A percentile compares a stretch with the other conserved stretches of the same genome.
Conservation (phyloP, 2,113 vertebrate species). For the Pelodiscus sinensis region DNA sequence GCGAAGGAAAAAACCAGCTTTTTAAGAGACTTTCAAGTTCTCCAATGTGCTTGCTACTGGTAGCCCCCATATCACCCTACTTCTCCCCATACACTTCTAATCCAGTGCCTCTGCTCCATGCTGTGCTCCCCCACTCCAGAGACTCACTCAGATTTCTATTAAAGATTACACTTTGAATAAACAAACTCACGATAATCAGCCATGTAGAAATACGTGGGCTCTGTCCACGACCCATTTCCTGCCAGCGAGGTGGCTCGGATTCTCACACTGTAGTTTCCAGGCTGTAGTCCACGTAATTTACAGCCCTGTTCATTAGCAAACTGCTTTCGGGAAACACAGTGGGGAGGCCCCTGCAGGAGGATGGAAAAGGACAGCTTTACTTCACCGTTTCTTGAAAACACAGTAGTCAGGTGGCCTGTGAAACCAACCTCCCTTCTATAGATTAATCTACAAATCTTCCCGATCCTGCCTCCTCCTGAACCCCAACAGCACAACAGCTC, state of each 20-base stretch:
- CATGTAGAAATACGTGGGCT: constrained; percentile 88
- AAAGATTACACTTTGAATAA: not conserved
- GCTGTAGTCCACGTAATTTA: constrained; percentile 83
- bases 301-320: constrained; percentile 84
- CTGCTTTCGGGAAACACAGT: constrained; percentile 89
- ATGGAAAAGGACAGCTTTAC: not conserved
- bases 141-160: rapidly evolving
- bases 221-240: constrained; percentile 95
- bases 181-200: constrained; percentile 86
- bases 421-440: not conserved
- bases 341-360: constrained; percentile 78
- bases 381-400: rapidly evolving
- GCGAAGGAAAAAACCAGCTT: not conserved
- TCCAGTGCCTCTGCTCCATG: not conserved
- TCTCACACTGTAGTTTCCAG: constrained; percentile 94
- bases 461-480: not conserved
- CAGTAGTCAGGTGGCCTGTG: not conserved
- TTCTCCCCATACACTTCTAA: not conserved
- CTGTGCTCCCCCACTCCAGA: not conserved
- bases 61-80: rapidly evolving
- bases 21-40: not conserved
- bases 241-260: constrained; percentile 93
- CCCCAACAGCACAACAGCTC: not conserved
- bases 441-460: not conserved
- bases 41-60: not conserved